Evolutionary conservation across 2,797 vertebrate genomes (phyloP), one percentile per base, ranked within the genome.

Genomic region (Helarctos malayanus): DNA sequence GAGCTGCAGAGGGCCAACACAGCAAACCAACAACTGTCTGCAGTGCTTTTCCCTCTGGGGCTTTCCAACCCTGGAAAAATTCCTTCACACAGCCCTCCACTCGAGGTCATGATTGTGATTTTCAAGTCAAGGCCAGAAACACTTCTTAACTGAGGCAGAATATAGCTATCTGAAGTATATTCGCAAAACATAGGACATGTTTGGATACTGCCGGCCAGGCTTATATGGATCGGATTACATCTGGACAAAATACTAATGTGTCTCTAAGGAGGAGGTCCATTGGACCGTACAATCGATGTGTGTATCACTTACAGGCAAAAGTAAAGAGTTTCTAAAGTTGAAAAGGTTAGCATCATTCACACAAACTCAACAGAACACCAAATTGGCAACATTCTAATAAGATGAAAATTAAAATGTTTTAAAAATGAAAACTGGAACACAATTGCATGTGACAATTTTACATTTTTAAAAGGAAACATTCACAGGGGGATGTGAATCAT

Each of bases 321-420:
- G 71, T 45, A 79, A 92, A 87, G 59, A 32, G 1, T 83, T 71
- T 82, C 56, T 89, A 56, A 57, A 79, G 23, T 54, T 82, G 59
- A 93, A 96, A 97, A 93, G 82, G 14, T 54, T 65, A 87, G 45
- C 27, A 47, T 56, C 80, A 76, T 83, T 91, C 29, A 52, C 16
- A 32, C 1, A 56, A 92, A 38, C 18, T 84, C 32, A 90, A 41
- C 75, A 89, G 61, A 63, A 75, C 6, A 75, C 54, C 47, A 87
- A 88, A 80, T 49, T 49, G 57, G 18, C 13, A 35, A 14, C 27
- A n/a, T 73, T 94, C 15, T 15, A 61, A 68, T 87, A 59, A 85
- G 95, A 94, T 75, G 54, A 96, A 97, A 68, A 93, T 87, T 61
- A 90, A 85, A 93, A 52, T 49, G 54, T 86, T 97, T 68, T 47